A percentile compares a stretch with the other conserved stretches of the same genome.
These are phyloP conservation scores for Cephus spinipes DNA, from an alignment of 2,888 invertebrate genomes.

Conservation along the genomic window DNA sequence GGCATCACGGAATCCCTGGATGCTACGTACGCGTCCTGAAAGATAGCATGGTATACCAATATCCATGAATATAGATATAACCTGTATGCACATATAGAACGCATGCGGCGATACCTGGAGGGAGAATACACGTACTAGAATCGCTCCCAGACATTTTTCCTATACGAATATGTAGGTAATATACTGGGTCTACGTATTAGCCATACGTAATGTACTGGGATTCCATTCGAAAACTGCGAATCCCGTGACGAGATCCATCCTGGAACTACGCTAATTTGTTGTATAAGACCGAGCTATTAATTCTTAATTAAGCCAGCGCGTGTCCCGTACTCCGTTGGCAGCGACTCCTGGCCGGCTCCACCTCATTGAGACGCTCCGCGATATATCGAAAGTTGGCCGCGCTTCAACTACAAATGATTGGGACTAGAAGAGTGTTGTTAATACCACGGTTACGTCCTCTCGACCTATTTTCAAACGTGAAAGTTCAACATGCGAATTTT, in stretches of 20 bases:
- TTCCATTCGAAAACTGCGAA: not conserved
- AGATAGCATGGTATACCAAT: not conserved
- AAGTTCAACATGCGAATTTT: not conserved
- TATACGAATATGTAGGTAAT: not conserved
- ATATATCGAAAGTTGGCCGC: constrained; percentile 60
- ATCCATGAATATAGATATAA: not conserved
- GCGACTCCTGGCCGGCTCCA: constrained; percentile 42
- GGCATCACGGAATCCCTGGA: not conserved
- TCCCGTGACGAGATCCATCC: not conserved
- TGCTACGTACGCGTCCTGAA: not conserved
- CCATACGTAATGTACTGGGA: not conserved
- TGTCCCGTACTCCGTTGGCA: constrained; percentile 48
- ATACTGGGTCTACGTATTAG: too few species aligned
- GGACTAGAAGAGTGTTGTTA: constrained; percentile 50
- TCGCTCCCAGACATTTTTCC: not conserved
- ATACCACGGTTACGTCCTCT: constrained; percentile 42
- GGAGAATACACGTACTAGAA: not conserved
- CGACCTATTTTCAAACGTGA: constrained; percentile 39
- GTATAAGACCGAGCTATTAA: constrained; percentile 46
- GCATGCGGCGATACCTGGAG: not conserved
- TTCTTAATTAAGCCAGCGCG: constrained; percentile 56
- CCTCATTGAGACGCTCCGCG: constrained; percentile 53
- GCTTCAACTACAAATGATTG: constrained; percentile 59
- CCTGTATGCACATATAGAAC: too few species aligned
- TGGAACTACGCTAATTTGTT: constrained; percentile 21